Percentiles rank a stretch among this genome's conserved stretches.
phyloP scores from a whole-genome alignment of 2,113 vertebrate genomes.

The Ictidomys tridecemlineatus region DNA sequence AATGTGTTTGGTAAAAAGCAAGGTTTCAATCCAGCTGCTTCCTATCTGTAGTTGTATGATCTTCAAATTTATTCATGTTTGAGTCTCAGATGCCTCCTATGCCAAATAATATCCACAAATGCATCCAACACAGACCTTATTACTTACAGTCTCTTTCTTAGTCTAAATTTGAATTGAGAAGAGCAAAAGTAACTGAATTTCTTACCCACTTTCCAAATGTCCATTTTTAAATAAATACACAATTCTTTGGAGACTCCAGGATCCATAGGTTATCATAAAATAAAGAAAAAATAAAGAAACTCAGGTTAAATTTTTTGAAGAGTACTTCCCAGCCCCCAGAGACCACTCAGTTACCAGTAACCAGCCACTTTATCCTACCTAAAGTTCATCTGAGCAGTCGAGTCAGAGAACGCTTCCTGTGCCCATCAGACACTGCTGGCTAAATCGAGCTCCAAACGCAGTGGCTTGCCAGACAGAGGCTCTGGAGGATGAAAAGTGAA shows the following conservation, averaged over 20 bases:
- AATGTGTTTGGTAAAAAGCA: background rate
- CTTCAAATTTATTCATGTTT: background rate
- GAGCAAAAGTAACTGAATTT: background rate
- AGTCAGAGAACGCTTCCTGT: background rate
- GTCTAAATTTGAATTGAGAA: background rate
- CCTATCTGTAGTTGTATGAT: background rate
- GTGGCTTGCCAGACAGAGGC: slow-evolving; percentile 36
- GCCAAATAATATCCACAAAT: background rate
- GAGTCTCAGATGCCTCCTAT: background rate
- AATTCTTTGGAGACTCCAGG: background rate
- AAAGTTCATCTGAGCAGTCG: background rate
- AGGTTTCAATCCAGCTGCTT: background rate
- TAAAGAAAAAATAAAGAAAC: background rate
- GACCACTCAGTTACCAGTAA: background rate
- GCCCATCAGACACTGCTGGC: background rate
- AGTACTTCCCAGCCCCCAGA: background rate
- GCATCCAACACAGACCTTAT: background rate
- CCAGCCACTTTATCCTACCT: background rate
- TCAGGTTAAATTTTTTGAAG: background rate
- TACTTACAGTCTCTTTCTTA: background rate
- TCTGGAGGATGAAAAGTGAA: background rate
- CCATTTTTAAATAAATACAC: background rate
- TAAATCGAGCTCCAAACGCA: slow-evolving; percentile 29
- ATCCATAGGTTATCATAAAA: background rate
- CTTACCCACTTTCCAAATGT: background rate